These are phyloP conservation scores for Spilarctia lutea DNA, from an alignment of 2,888 invertebrate species.

Conservation along the genomic window DNA sequence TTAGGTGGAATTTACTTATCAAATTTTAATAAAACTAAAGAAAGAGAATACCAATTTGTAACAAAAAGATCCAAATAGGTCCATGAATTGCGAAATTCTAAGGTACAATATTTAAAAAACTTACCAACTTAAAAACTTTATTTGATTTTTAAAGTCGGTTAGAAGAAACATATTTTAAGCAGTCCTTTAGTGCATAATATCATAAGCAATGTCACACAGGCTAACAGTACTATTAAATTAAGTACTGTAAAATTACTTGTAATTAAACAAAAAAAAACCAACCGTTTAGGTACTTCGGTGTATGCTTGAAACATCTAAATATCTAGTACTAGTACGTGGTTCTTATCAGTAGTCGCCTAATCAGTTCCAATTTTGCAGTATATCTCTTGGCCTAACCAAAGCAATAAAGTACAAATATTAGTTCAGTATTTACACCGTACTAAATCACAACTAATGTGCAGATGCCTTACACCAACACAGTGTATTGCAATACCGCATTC, in stretches of 20 bases:
- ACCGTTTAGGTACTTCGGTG: no score
- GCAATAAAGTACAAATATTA: conserved; percentile 28
- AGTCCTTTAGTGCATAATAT: no score
- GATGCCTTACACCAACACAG: conserved; percentile 38
- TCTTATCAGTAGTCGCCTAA: background rate
- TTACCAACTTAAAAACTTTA: no score
- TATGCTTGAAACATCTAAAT: no score
- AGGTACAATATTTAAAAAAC: no score
- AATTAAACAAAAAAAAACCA: conserved; percentile 2
- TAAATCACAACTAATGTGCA: conserved; percentile 45
- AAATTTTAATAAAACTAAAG: no score
- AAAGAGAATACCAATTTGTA: no score
- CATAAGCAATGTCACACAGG: conserved; percentile 28
- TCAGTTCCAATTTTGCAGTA: background rate
- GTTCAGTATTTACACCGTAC: conserved; percentile 20
- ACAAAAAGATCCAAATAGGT: no score
- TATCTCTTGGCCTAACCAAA: conserved; percentile 6
- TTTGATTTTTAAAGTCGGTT: no score
- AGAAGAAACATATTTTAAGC: background rate
- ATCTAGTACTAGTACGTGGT: background rate
- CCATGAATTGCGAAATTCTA: no score
- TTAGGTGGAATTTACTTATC: no score
- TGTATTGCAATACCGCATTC: conserved; percentile 14
- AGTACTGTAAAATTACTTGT: conserved; percentile 32
- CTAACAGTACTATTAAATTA: conserved; percentile 24